phyloP scores from a whole-genome alignment of 2,797 vertebrate species.

The Setipinna tenuifilis region DNA sequence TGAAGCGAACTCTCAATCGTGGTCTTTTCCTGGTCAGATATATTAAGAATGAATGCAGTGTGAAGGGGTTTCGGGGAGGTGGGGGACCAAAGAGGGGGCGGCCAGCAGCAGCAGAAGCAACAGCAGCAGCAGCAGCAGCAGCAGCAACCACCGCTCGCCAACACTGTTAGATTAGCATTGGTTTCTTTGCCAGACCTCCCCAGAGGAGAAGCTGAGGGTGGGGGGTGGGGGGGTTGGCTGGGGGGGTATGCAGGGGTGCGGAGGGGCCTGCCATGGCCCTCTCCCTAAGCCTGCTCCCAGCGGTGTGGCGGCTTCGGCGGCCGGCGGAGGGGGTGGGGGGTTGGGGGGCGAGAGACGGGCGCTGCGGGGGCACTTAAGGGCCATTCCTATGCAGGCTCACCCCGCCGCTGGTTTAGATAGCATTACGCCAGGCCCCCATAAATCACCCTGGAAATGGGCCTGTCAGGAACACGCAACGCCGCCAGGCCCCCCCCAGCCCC shows the following conservation, averaged over 20 bases:
- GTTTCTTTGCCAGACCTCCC: not conserved
- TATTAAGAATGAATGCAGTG: conserved; percentile 1
- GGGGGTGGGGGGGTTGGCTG: too few relatives aligned
- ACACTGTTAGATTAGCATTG: conserved; percentile 19
- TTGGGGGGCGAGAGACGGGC: not conserved
- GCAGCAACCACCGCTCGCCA: not conserved
- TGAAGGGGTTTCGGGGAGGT: conserved; percentile 2
- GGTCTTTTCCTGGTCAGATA: not conserved
- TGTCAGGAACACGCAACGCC: conserved; percentile 54
- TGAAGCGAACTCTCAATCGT: not conserved
- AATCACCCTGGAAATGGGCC: conserved; percentile 58
- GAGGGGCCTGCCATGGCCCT: not conserved
- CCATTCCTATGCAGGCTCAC: conserved; percentile 47
- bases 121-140: not conserved
- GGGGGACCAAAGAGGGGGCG: not conserved
- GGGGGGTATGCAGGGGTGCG: too few relatives aligned
- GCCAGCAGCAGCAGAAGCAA: not conserved
- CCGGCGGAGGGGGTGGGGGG: not conserved
- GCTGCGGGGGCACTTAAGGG: conserved; percentile 42
- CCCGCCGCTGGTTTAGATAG: conserved; percentile 46
- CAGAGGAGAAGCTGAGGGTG: not conserved
- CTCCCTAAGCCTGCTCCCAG: conserved; percentile 14
- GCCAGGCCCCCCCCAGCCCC: too few relatives aligned
- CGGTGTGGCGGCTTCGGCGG: not conserved
- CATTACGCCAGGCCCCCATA: conserved; percentile 54